Conservation (phyloP, 1,140 invertebrate genomes). For the Portunus trituberculatus region DNA sequence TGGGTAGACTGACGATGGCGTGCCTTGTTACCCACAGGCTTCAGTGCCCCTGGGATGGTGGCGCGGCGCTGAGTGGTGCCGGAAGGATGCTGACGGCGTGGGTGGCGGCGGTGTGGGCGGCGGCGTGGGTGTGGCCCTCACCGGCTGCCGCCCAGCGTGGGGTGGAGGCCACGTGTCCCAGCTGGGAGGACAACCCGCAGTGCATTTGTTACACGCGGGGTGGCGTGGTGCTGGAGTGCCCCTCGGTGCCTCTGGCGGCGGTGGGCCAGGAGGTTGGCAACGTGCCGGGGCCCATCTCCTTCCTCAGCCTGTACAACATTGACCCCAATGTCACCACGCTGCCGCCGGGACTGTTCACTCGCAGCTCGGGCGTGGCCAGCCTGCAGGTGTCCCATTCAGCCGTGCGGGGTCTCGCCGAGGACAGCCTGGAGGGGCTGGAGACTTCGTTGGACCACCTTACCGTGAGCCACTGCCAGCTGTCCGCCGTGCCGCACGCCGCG, state of each 20-base stretch:
- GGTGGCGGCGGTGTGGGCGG: conserved; percentile 21
- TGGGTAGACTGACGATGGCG: not conserved
- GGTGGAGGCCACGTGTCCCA: conserved; percentile 83
- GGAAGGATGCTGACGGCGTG: not conserved
- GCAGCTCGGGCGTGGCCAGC: conserved; percentile 87
- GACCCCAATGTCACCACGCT: conserved; percentile 88
- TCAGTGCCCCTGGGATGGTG: not conserved
- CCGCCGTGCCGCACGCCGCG: conserved; percentile 89
- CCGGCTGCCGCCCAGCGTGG: conserved; percentile 18
- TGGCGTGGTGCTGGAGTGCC: conserved; percentile 93
- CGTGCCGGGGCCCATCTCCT: conserved; percentile 86
- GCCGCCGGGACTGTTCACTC: conserved; percentile 85
- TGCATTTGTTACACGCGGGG: conserved; percentile 96
- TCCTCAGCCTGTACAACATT: conserved; percentile 92
- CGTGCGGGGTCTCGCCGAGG: conserved; percentile 87
- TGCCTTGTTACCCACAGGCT: not conserved
- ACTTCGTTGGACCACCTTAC: conserved; percentile 89
- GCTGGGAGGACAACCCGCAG: conserved; percentile 86
- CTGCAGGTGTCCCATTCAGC: conserved; percentile 89
- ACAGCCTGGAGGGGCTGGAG: conserved; percentile 87
- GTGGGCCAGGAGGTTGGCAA: conserved; percentile 82
- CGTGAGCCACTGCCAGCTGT: conserved; percentile 89
- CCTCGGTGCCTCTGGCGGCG: conserved; percentile 86
- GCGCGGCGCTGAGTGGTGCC: not conserved
- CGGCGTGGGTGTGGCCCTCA: not conserved